Evolutionary conservation across 2,888 invertebrate species (phyloP).

Genomic region (Alsophila aescularia): DNA sequence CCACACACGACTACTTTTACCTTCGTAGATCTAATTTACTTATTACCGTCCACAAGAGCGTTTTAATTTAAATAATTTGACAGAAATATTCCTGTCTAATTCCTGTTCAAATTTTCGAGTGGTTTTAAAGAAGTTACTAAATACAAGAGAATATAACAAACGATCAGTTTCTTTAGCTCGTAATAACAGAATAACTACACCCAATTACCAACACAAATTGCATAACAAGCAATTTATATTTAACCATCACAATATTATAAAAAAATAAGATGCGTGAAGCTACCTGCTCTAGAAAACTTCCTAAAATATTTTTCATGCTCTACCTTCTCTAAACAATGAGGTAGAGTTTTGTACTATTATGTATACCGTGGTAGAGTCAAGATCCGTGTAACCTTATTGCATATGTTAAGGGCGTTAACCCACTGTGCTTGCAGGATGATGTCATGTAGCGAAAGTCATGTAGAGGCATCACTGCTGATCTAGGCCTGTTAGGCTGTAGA

Average conservation of each 20-base stretch:
- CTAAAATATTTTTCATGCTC: constrained; percentile 50
- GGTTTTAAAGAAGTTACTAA: no score
- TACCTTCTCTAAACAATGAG: constrained; percentile 56
- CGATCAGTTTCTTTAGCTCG: background rate
- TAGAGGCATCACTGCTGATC: background rate
- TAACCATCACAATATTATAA: constrained; percentile 16
- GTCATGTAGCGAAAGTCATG: no score
- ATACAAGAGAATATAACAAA: no score
- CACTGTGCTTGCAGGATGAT: background rate
- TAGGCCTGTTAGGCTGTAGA: no score
- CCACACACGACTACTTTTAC: no score
- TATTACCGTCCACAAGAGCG: no score
- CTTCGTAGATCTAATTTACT: no score
- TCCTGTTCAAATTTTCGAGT: no score
- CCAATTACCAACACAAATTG: constrained; percentile 11
- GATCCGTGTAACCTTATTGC: constrained; percentile 42
- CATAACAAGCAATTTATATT: constrained; percentile 14
- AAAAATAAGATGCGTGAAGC: constrained; percentile 28
- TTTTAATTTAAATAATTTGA: no score
- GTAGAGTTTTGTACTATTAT: constrained; percentile 37
- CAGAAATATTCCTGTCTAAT: no score
- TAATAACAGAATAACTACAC: background rate
- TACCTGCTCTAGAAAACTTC: constrained; percentile 23
- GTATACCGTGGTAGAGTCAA: constrained; percentile 33
- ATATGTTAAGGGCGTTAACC: constrained; percentile 4